phyloP scores from a whole-genome alignment of 1,140 invertebrate species.

The Globodera rostochiensis region DNA sequence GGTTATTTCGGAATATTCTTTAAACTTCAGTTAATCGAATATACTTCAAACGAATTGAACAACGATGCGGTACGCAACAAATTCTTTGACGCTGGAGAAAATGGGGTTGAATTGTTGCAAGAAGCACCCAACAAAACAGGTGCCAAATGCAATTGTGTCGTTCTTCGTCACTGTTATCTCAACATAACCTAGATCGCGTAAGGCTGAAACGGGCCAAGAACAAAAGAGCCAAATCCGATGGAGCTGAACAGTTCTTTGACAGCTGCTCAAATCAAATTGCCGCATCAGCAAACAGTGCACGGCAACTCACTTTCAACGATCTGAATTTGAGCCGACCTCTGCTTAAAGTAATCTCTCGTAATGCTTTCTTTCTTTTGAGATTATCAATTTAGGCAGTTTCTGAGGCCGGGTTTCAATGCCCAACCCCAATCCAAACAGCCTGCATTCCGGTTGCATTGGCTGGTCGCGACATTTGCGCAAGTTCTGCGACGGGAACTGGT shows the following conservation, averaged over 20 bases:
- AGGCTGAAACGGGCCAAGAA: background rate
- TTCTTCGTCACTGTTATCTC: too few species aligned
- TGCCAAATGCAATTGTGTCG: background rate
- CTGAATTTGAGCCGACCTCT: constrained; percentile 62
- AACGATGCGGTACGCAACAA: background rate
- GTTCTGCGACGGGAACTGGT: constrained; percentile 92
- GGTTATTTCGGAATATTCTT: too few species aligned
- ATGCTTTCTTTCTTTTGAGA: constrained; percentile 5
- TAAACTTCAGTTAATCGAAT: too few species aligned
- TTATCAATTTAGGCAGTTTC: constrained; percentile 75
- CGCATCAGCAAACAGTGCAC: background rate
- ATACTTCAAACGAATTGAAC: background rate
- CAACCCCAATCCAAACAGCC: constrained; percentile 92
- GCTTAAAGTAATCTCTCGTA: constrained; percentile 50
- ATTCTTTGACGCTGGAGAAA: background rate
- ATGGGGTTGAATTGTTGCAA: constrained; percentile 5
- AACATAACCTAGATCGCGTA: background rate
- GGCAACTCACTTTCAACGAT: constrained; percentile 50
- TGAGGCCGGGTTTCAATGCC: constrained; percentile 83
- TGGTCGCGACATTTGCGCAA: constrained; percentile 88
- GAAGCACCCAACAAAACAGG: background rate
- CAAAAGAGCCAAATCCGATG: background rate
- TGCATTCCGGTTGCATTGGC: constrained; percentile 89
- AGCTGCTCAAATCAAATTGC: background rate
- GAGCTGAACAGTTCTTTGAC: background rate